Evolutionary conservation across 2,888 invertebrate genomes (phyloP), one percentile per base, ranked within the genome.

Genomic region (Agrochola lota): DNA sequence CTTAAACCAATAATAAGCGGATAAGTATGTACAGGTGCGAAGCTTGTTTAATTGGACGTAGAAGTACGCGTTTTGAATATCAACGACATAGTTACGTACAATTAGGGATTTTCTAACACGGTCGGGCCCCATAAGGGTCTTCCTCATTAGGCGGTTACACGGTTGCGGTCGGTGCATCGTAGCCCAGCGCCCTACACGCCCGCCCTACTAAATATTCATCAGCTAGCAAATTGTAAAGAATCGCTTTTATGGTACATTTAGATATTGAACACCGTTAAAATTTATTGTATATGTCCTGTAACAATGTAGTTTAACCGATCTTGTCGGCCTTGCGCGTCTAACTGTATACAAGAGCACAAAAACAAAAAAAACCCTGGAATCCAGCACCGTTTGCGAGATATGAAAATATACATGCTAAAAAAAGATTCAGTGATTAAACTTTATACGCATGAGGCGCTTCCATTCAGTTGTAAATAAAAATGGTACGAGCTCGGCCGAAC

Each of bases 61-160:
- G 88, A 91, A 90, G 92, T 90, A 91, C 90, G 93, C 91, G 91
- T 89, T 92, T 91, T 91, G 94, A 94, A 95, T 95, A 94, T 94
- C 94, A 94, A 94, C 91, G 91, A 93, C 92, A 94, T 92, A 93
- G 93, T 94, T 93, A 92, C 89, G 91, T 92, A 94, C 94, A 95
- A 94, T 95, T 95, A 94, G 94, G 93, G 92, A 93, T 94, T 95
- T 95, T 94, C 94, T 94, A 94, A 95, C 93, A 94, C 93, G 92
- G 89, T 88, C 91, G 88, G 89, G 90, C 92, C 92, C 91, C 93
- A 94, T 94, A 95, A 93, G 94, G 94, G 90, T 90, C 90, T 90
- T 92, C 90, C 94, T 95, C 94, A 95, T 96, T 95, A 95, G 94
- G 92, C 91, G 82, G 91, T 84, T 91, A 95, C 95, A 95, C 88